Evolutionary conservation across 2,113 vertebrate species (phyloP).

Genomic region (Tonatia bakeri): DNA sequence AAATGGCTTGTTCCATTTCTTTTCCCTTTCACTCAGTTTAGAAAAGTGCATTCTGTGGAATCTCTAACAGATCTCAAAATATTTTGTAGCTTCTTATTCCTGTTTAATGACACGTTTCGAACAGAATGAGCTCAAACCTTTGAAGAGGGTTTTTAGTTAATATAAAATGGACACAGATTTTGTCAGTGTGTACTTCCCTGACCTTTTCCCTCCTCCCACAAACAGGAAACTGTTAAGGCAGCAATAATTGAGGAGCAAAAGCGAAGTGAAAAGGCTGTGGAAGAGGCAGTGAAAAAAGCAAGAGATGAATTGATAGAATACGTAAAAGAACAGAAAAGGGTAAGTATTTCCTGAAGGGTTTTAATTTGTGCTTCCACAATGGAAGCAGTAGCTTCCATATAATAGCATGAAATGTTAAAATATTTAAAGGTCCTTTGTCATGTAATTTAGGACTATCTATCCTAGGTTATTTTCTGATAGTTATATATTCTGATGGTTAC

Average conservation of each 20-base stretch:
- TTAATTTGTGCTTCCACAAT: neutral
- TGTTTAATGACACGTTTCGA: neutral
- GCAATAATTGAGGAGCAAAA: conserved; percentile 81
- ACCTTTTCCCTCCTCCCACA: neutral
- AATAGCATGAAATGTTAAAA: neutral
- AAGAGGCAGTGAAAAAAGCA: conserved; percentile 80
- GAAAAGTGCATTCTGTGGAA: conserved; percentile 10
- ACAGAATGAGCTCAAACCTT: neutral
- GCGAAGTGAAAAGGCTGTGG: conserved; percentile 78
- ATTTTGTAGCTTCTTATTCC: neutral
- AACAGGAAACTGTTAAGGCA: conserved; percentile 81
- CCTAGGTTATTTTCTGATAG: neutral
- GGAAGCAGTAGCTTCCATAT: neutral
- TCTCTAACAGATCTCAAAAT: neutral
- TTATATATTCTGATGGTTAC: neutral
- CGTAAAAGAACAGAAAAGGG: conserved; percentile 84
- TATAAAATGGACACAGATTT: neutral
- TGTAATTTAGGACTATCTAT: neutral
- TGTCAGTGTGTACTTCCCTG: neutral
- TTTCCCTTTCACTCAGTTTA: conserved; percentile 18
- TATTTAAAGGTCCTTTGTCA: neutral
- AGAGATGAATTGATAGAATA: conserved; percentile 83
- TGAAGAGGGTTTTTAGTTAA: neutral
- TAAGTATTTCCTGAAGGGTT: conserved; percentile 72
- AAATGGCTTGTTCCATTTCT: conserved; percentile 20